Evolutionary conservation across 37 sponge, comb jelly and placozoan genomes (phyloP), one percentile per base, ranked within the genome.

Genomic region (Lycopodina hypogea): DNA sequence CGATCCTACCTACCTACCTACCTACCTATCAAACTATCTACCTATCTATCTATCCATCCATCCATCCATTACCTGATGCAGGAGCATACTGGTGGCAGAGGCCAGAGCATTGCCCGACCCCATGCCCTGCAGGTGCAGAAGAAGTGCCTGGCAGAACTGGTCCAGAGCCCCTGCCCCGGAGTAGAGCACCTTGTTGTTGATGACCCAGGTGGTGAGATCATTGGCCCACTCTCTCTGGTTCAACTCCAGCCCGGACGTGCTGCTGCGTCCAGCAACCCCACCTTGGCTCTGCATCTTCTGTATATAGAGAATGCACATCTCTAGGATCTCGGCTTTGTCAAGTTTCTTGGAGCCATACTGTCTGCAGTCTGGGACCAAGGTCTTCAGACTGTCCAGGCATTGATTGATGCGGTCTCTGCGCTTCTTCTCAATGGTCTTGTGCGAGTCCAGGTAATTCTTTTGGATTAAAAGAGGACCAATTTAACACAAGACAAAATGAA

Each of bases 361-460:
- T 29, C 83, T 36, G 68, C 94, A 93, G 76, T 93, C 91, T 0
- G 94, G 94, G 23, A 93, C 84, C 19, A 93, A 78, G 23, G 58
- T 62, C 79, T 93, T 93, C 29, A 93, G 68, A 15, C 33, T 53
- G 30, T 58, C 58, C n/a, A 93, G 69, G 39, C 88, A 82, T 14
- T 45, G 64, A 69, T 93, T 93, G 70, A 93, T 93, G 4, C 94
- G 81, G 57, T 93, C 94, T 26, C 94, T 72, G 11, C 94, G 33
- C 68, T 87, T 93, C 94, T 93, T 93, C 68, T 93, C 94, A 77
- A 93, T 93, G 55, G 66, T 81, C 81, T 93, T 93, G 83, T 93
- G 94, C 18, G 94, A 93, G 55, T 93, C 94, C 42, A 93, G 58
- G 56, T 93, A 93, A 45, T 88, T 88, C 93, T 92, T 70, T 38